Evolutionary conservation across 2,797 vertebrate species (phyloP).

Genomic region (Microtus californicus): DNA sequence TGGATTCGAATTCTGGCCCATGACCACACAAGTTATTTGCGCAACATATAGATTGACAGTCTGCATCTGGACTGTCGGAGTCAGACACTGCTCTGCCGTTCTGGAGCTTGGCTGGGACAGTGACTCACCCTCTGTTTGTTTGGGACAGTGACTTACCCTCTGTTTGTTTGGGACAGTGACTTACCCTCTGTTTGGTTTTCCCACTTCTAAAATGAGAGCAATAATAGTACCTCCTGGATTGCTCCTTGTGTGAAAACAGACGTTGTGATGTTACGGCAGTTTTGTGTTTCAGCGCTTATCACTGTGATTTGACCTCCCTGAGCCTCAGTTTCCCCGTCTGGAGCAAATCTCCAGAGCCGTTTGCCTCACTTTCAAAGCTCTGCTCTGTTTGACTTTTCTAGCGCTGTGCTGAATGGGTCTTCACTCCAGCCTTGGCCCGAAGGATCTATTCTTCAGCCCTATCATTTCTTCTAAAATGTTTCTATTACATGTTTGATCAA

Average conservation of each 20-base stretch:
- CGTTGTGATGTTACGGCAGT: background rate
- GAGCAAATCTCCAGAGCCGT: conserved; percentile 34
- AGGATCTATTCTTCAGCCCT: background rate
- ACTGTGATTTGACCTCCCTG: conserved; percentile 39
- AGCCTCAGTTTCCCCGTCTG: conserved; percentile 63
- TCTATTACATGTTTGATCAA: background rate
- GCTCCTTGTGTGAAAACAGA: background rate
- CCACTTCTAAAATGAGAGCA: conserved; percentile 25
- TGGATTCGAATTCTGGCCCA: conserved; percentile 14
- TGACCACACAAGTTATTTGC: background rate
- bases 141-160: background rate
- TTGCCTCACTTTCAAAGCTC: background rate
- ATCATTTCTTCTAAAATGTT: background rate
- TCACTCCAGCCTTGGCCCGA: background rate
- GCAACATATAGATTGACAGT: background rate
- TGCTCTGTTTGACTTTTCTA: background rate
- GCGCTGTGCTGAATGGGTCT: background rate
- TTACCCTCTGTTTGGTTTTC: background rate
- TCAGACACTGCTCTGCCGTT: background rate
- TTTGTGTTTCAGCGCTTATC: conserved; percentile 19
- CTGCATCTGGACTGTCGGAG: background rate
- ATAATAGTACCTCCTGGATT: background rate
- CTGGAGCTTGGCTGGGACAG: background rate
- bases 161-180: background rate
- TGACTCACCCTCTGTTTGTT: background rate